These are phyloP conservation scores for Vespertilio murinus DNA, from an alignment of 2,797 vertebrate species.

Conservation along the genomic window DNA sequence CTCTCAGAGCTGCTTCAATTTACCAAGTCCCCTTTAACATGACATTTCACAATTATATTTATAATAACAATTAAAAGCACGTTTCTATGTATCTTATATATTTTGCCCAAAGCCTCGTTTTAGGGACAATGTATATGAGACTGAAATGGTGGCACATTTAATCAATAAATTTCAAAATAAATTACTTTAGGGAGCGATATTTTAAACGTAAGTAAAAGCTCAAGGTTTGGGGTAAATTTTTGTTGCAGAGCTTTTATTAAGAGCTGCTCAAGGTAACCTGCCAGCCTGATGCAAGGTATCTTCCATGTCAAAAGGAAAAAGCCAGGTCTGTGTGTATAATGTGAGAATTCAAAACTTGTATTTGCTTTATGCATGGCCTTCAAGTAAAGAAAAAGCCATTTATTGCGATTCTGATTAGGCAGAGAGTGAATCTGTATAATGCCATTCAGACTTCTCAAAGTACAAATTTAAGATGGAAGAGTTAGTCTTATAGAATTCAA, in stretches of 20 bases:
- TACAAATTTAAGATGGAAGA: background rate
- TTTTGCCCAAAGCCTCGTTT: background rate
- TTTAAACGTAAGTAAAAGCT: background rate
- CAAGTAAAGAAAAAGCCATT: background rate
- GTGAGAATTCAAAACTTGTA: background rate
- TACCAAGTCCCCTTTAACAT: no score
- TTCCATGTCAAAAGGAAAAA: background rate
- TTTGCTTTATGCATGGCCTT: background rate
- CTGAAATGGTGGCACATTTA: background rate
- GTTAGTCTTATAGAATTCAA: background rate
- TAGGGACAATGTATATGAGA: background rate
- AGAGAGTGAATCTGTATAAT: background rate
- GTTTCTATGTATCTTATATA: background rate
- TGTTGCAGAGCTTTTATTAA: background rate
- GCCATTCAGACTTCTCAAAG: background rate
- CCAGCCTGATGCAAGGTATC: background rate
- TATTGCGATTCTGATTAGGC: background rate
- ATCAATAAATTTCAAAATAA: background rate
- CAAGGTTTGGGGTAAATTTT: background rate
- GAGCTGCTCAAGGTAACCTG: background rate
- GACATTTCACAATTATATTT: background rate
- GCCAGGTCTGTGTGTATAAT: background rate
- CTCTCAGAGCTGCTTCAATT: background rate
- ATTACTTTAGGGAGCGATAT: background rate
- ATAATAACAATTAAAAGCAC: background rate